Base-by-base conservation (phyloP, 2,113 vertebrate genomes). In the Camelus dromedarius region DNA sequence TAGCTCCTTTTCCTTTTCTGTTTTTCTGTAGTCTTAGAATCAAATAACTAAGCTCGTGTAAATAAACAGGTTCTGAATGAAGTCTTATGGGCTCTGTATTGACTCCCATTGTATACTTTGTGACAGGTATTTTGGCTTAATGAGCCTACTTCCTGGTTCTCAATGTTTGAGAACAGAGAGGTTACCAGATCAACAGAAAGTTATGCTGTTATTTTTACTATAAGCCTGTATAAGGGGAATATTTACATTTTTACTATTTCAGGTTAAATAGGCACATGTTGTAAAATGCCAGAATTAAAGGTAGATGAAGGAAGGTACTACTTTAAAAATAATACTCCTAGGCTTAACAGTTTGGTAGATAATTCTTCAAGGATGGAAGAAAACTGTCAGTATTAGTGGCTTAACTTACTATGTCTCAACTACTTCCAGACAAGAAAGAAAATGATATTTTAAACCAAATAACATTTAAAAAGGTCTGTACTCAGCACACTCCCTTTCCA, bases 391-490 rank as follows among this genome's bases (percentile, higher is more conserved):
- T 77, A 79, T 30, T 66, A 60, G 48, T 69, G 81, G 19, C 26
- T 87, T 89, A 79, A 42, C 38, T 42, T 13, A 73, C 46, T 48
- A 46, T 64, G 52, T 48, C 35, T 81, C 70, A 60, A 86, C 26
- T 75, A 86, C 60, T 83, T 92, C 16, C 69, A 80, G 54, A 72
- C 18, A 58, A 72, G 94, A 93, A 86, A 46, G 8, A 79, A 96
- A 96, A 46, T 6, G 66, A 12, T 52, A 73, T 82, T 94, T 94
- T 73, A 95, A 97, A 73, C 8, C 19, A 79, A 95, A 66, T 24
- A 22, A 15, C 56, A 52, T 89, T 93, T 84, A 11, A 67, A 75
- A 87, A 94, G 64, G 22, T 60, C 28, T 93, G 56, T 56, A 77
- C 32, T 91, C 66, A 7, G 64, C 42, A 56, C 56, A n/a, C 12